These are phyloP conservation scores for Strigamia transsilvanica DNA, from an alignment of 2,888 invertebrate species.

Conservation along the genomic window DNA sequence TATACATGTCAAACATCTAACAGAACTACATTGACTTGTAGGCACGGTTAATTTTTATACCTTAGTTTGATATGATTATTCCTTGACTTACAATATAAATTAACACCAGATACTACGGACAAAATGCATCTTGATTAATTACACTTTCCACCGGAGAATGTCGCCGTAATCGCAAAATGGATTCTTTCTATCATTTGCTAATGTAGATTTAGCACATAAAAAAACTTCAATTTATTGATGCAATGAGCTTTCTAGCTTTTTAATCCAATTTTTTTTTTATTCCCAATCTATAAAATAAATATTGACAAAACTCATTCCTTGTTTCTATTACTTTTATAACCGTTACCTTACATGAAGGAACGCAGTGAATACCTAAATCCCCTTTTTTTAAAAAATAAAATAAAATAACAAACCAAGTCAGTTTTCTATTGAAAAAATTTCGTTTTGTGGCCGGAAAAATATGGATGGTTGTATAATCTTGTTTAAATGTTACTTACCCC, in stretches of 20 bases:
- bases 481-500: background rate
- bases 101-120: background rate
- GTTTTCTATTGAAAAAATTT: background rate
- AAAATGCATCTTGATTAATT: slow-evolving; percentile 18
- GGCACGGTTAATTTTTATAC: slow-evolving; percentile 36
- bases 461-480: background rate
- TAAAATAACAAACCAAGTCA: no score
- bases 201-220: no score
- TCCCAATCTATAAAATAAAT: no score
- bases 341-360: background rate
- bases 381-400: no score
- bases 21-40: background rate
- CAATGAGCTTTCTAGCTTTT: background rate
- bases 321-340: background rate
- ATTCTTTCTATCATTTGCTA: background rate
- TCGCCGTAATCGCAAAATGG: background rate
- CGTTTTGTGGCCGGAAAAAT: slow-evolving; percentile 4
- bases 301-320: no score
- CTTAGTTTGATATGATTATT: slow-evolving; percentile 19
- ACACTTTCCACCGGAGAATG: slow-evolving; percentile 9
- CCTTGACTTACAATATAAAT: background rate
- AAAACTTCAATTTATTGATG: no score
- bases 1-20: background rate
- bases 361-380: slow-evolving; percentile 28
- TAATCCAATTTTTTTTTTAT: background rate